phyloP scores from a whole-genome alignment of 2,113 vertebrate species.

The Pipa parva region DNA sequence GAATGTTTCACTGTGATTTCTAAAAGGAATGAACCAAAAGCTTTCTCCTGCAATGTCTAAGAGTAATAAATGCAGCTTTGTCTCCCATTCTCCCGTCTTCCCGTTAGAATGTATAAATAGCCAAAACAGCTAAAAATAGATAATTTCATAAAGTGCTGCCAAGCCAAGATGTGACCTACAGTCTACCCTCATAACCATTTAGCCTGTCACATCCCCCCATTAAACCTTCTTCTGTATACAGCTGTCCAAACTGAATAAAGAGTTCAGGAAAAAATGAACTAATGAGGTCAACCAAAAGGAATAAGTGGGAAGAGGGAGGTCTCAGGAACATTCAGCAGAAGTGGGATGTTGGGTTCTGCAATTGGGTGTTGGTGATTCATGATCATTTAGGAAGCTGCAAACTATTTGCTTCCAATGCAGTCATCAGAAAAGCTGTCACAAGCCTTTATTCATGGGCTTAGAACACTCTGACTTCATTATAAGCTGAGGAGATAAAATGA shows the following conservation, averaged over 20 bases:
- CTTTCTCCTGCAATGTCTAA: not conserved
- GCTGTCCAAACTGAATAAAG: constrained; percentile 20
- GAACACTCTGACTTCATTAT: constrained; percentile 1
- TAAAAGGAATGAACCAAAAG: not conserved
- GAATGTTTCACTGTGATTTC: not conserved
- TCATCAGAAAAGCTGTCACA: constrained; percentile 3
- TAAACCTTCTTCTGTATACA: constrained; percentile 25
- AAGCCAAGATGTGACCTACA: constrained; percentile 18
- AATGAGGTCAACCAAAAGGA: constrained; percentile 21
- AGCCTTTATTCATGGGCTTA: constrained; percentile 11
- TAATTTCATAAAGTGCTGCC: not conserved
- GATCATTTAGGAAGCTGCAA: constrained; percentile 3
- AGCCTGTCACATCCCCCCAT: not conserved
- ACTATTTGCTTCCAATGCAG: not conserved
- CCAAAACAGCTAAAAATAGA: constrained; percentile 23
- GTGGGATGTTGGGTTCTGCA: not conserved
- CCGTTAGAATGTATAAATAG: constrained; percentile 16
- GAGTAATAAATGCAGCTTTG: not conserved
- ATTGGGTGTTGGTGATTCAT: constrained; percentile 16
- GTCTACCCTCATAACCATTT: constrained; percentile 8
- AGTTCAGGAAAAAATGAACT: constrained; percentile 19
- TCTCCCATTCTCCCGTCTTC: not conserved
- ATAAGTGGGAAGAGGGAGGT: constrained; percentile 26
- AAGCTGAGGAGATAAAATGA: not conserved
- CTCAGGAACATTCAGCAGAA: constrained; percentile 26